Evolutionary conservation across 2,888 invertebrate genomes (phyloP).

Genomic region (Xestia sexstrigata): DNA sequence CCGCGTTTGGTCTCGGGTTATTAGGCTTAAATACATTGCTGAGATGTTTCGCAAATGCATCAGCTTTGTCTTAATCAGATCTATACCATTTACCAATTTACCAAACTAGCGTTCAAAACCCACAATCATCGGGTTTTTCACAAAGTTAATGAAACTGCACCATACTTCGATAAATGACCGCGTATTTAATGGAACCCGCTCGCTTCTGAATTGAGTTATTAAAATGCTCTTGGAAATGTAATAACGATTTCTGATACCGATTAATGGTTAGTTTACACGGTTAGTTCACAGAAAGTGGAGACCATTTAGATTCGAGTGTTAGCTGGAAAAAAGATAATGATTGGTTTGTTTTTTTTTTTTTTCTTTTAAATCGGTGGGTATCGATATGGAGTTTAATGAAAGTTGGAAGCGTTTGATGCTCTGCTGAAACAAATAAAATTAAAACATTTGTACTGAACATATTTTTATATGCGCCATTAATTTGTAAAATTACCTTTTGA

Average conservation of each 20-base stretch:
- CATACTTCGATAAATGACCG: constrained; percentile 80
- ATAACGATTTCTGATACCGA: constrained; percentile 73
- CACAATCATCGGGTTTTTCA: constrained; percentile 77
- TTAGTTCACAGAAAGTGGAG: constrained; percentile 44
- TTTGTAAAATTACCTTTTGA: not conserved
- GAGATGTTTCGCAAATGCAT: too few species aligned
- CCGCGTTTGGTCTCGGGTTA: too few species aligned
- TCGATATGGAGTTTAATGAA: constrained; percentile 11
- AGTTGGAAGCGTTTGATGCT: not conserved
- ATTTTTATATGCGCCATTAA: not conserved
- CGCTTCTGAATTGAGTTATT: constrained; percentile 78
- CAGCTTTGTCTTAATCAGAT: too few species aligned
- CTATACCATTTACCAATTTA: too few species aligned
- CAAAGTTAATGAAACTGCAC: constrained; percentile 74
- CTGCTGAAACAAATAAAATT: not conserved
- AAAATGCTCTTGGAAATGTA: constrained; percentile 81
- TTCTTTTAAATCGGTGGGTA: constrained; percentile 8
- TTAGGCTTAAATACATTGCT: too few species aligned
- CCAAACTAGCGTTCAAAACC: constrained; percentile 69
- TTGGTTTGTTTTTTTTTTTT: constrained; percentile 42
- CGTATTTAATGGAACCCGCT: constrained; percentile 73
- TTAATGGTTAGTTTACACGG: constrained; percentile 67
- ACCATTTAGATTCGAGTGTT: constrained; percentile 46
- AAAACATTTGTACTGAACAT: not conserved
- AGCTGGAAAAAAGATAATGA: constrained; percentile 35